Evolutionary conservation across 2,797 vertebrate genomes (phyloP), one percentile per base, ranked within the genome.

Genomic region (Mormyrops boulengeri): DNA sequence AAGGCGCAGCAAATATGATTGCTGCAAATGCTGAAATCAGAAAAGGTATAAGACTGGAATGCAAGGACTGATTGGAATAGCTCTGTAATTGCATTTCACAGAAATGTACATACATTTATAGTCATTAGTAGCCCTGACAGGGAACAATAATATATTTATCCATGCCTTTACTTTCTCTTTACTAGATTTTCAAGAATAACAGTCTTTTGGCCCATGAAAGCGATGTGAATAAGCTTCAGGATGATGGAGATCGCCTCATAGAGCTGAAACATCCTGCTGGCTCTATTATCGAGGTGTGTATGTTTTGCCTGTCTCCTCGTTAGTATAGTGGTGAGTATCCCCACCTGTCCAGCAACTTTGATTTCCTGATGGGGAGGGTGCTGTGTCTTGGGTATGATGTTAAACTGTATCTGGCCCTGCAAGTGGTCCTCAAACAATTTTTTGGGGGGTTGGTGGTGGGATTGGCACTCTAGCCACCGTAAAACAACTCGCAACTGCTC

Each of bases 141-240:
- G 12, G 34, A 62, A 62, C 60, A 73, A 38, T 73, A 11, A 38
- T 6, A 34, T 73, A 17, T 86, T 19, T 87, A n/a, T n/a, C 50
- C 22, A 41, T 77, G 11, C 14, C 85, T 57, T 52, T 11, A 52
- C 88, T 88, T 90, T 6, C 53, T 91, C 57, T 69, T 11, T 1
- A 93, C 86, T 91, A 99, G 99, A 96, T 97, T 92, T 99, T 99
- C 93, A 99, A 99, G 95, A 95, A 96, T 93, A 97, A 96, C 9
- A 97, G 96, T 85, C 95, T 99, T 91, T 94, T 99, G 93, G 94
- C 92, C 55, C 97, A 99, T 26, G 99, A 99, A 93, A 95, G 94
- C 12, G 93, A 96, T 2, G 97, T 99, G 91, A 99, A 99, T 95
- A 94, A 94, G 88, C 95, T 99, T 19, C 97, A 99, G 95, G 98